Conservation (phyloP, 2,888 invertebrate species). For the Sceliomorpha sp. region DNA sequence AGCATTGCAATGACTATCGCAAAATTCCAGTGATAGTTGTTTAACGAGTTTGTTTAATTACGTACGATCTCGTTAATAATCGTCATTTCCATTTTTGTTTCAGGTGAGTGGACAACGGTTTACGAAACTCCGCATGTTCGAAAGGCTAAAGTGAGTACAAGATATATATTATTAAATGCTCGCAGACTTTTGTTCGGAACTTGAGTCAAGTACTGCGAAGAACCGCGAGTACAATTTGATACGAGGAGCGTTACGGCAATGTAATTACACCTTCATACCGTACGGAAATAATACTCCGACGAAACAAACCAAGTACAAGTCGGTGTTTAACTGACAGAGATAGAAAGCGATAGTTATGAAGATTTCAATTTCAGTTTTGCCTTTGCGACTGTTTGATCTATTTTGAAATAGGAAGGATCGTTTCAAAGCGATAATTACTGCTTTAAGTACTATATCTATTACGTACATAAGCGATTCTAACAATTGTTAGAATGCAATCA, state of each 20-base stretch:
- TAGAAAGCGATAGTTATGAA: too few species aligned
- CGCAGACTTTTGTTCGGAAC: slow-evolving; percentile 29
- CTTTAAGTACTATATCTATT: too few species aligned
- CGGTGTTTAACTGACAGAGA: too few species aligned
- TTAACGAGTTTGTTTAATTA: slow-evolving; percentile 43
- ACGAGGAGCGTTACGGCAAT: too few species aligned
- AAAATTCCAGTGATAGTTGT: slow-evolving; percentile 38
- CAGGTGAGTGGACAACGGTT: slow-evolving; percentile 49
- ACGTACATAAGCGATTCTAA: too few species aligned
- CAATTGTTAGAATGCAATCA: too few species aligned
- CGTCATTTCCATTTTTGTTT: slow-evolving; percentile 43
- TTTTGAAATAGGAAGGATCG: too few species aligned
- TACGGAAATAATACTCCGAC: too few species aligned
- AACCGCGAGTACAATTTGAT: slow-evolving; percentile 27
- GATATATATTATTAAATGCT: slow-evolving; percentile 31
- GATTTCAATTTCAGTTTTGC: too few species aligned
- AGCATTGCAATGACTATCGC: slow-evolving; percentile 33
- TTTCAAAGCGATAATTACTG: too few species aligned
- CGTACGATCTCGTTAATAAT: slow-evolving; percentile 38
- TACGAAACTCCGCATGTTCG: slow-evolving; percentile 31
- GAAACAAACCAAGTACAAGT: too few species aligned
- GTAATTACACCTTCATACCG: neutral
- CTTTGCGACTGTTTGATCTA: too few species aligned
- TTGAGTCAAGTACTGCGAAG: slow-evolving; percentile 23
- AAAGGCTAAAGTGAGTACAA: slow-evolving; percentile 36